These are phyloP conservation scores for Eupeodes latifasciatus DNA, from an alignment of 2,888 invertebrate species.

Conservation along the genomic window DNA sequence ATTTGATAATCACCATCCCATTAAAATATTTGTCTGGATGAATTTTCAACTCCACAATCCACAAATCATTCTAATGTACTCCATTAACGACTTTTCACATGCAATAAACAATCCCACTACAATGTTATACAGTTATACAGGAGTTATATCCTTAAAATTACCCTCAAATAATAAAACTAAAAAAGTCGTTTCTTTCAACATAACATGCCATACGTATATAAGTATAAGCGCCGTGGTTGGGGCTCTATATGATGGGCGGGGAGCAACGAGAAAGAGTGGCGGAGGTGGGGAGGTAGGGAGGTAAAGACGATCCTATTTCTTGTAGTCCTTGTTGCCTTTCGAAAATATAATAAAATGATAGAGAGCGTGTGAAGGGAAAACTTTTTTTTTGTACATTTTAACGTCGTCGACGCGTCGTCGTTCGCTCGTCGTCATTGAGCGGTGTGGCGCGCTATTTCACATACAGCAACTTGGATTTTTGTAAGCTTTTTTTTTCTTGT, in stretches of 20 bases:
- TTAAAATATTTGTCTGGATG: conserved; percentile 73
- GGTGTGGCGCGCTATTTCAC: too few species aligned
- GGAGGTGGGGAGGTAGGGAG: background rate
- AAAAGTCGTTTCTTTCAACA: background rate
- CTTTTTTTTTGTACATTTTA: conserved; percentile 39
- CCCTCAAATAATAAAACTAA: conserved; percentile 44
- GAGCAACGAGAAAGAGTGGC: background rate
- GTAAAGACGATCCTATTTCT: background rate
- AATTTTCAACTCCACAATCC: conserved; percentile 65
- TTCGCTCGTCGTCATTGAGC: too few species aligned
- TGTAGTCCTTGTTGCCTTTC: background rate
- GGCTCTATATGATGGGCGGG: background rate
- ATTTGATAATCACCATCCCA: conserved; percentile 71
- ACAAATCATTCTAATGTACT: conserved; percentile 74
- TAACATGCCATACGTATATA: too few species aligned
- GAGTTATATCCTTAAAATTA: conserved; percentile 58
- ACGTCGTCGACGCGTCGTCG: background rate
- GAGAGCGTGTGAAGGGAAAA: conserved; percentile 48
- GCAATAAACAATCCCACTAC: conserved; percentile 74
- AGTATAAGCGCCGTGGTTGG: too few species aligned
- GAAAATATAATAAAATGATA: conserved; percentile 6
- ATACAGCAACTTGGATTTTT: conserved; percentile 8
- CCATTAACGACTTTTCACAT: conserved; percentile 74
- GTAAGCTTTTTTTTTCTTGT: background rate
- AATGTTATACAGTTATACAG: conserved; percentile 29